phyloP scores from a whole-genome alignment of 2,888 invertebrate genomes.

The Cantharis nigra region DNA sequence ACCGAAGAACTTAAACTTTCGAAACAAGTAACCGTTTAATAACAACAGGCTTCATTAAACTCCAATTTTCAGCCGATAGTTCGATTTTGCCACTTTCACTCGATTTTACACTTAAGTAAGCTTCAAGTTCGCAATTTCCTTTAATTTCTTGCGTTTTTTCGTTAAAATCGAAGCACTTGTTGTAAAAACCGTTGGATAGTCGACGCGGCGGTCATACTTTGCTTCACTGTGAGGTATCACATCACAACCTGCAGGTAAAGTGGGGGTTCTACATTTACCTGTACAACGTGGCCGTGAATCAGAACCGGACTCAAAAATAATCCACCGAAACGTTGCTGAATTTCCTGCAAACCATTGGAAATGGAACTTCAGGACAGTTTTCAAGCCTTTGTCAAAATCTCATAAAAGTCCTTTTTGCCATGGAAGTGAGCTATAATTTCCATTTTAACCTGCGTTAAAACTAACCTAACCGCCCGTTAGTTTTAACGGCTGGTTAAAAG shows the following conservation, averaged over 20 bases:
- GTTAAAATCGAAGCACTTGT: constrained; percentile 35
- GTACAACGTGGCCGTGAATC: constrained; percentile 35
- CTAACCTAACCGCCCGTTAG: too few species aligned
- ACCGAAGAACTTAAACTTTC: constrained; percentile 23
- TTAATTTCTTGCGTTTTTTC: constrained; percentile 27
- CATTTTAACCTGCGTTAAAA: too few species aligned
- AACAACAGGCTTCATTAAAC: constrained; percentile 15
- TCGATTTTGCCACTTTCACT: constrained; percentile 24
- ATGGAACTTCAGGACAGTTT: background rate
- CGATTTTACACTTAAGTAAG: constrained; percentile 10
- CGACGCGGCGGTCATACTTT: constrained; percentile 38
- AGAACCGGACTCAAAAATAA: constrained; percentile 24
- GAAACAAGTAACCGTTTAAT: constrained; percentile 16
- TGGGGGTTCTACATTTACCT: constrained; percentile 35
- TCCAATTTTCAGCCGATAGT: constrained; percentile 9
- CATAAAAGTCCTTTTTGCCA: too few species aligned
- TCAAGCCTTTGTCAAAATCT: too few species aligned
- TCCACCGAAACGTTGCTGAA: background rate
- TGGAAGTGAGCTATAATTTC: too few species aligned
- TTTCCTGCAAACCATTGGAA: background rate
- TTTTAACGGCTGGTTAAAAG: too few species aligned
- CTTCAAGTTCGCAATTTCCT: constrained; percentile 15
- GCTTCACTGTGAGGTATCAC: constrained; percentile 35
- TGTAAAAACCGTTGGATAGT: constrained; percentile 37
- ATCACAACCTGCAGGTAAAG: constrained; percentile 32